phyloP scores from a whole-genome alignment of 2,888 invertebrate genomes.

The Hyposoter didymator region DNA sequence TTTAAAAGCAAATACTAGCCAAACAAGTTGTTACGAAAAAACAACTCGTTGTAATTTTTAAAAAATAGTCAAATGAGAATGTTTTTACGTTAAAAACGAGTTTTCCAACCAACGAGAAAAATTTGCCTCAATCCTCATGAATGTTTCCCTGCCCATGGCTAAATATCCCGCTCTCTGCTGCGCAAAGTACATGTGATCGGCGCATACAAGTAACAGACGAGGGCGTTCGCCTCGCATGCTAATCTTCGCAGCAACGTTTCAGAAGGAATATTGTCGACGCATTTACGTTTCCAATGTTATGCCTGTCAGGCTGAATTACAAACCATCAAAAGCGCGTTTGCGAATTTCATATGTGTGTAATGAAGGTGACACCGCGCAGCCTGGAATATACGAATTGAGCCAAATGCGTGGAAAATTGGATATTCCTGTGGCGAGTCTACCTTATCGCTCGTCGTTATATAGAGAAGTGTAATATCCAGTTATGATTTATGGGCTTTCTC shows the following conservation, averaged over 20 bases:
- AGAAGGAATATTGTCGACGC: slow-evolving; percentile 9
- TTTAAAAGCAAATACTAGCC: background rate
- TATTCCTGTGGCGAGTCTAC: slow-evolving; percentile 6
- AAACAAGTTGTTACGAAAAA: background rate
- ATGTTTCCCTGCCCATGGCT: too few species aligned
- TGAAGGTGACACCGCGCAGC: background rate
- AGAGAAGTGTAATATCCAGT: background rate
- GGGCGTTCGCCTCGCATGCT: background rate
- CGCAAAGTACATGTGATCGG: background rate
- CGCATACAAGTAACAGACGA: background rate
- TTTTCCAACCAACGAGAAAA: background rate
- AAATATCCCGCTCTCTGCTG: background rate
- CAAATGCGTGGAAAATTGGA: slow-evolving; percentile 51
- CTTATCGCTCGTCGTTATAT: background rate
- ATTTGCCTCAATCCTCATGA: background rate
- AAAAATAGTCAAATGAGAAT: background rate
- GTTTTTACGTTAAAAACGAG: background rate
- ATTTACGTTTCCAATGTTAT: slow-evolving; percentile 26
- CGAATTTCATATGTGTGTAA: slow-evolving; percentile 19
- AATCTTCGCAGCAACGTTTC: background rate
- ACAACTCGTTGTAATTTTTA: background rate
- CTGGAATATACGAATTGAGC: slow-evolving; percentile 48
- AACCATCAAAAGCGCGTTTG: slow-evolving; percentile 39
- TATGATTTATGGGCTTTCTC: slow-evolving; percentile 44
- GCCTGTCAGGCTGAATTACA: background rate